Evolutionary conservation across 1,140 invertebrate species (phyloP).

Genomic region (Colletes latitarsis): DNA sequence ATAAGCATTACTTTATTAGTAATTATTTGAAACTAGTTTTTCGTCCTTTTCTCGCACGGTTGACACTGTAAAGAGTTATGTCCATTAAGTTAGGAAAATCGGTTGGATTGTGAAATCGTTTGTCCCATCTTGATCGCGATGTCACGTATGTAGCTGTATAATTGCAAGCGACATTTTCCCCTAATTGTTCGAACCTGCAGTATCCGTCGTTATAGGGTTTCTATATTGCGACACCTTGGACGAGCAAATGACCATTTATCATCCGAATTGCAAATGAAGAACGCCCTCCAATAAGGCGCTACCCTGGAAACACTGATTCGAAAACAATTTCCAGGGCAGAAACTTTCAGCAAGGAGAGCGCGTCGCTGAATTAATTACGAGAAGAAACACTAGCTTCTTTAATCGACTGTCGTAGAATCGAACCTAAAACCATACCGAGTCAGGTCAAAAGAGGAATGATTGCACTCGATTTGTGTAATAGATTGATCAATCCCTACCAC

Average conservation of each 20-base stretch:
- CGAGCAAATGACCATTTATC: not conserved
- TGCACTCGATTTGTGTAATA: constrained; percentile 3
- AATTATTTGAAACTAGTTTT: too few species aligned
- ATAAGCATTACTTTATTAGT: too few species aligned
- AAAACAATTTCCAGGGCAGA: constrained; percentile 17
- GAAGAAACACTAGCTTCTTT: not conserved
- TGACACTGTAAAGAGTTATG: too few species aligned
- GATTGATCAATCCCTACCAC: constrained; percentile 40
- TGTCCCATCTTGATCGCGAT: too few species aligned
- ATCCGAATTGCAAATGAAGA: constrained; percentile 15
- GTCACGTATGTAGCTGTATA: too few species aligned
- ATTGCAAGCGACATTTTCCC: not conserved
- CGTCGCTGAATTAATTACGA: not conserved
- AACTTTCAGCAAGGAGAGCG: not conserved
- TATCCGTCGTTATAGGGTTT: not conserved
- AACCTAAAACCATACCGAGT: constrained; percentile 17
- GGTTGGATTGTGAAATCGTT: too few species aligned
- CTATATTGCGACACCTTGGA: not conserved
- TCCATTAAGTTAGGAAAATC: too few species aligned
- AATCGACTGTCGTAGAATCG: not conserved
- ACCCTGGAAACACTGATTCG: not conserved
- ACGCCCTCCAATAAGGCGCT: not conserved
- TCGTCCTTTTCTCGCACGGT: too few species aligned
- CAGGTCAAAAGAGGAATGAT: constrained; percentile 33
- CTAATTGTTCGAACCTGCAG: not conserved